phyloP scores from a whole-genome alignment of 2,888 invertebrate species.

The Chloroclystis v-ata region DNA sequence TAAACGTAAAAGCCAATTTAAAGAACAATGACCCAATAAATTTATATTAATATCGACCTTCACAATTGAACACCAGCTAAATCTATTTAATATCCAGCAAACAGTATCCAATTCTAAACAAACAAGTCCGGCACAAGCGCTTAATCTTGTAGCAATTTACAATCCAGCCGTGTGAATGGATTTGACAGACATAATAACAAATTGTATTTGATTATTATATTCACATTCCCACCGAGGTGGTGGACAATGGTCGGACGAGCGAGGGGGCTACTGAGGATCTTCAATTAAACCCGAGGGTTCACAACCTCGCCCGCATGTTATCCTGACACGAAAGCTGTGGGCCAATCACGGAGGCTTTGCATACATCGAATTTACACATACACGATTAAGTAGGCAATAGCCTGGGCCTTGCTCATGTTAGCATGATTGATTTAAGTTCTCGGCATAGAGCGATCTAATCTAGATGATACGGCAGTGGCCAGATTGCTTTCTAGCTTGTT shows the following conservation, averaged over 20 bases:
- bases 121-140: conserved; percentile 18
- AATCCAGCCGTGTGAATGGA: conserved; percentile 26
- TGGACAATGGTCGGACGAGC: conserved; percentile 44
- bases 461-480: background rate
- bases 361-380: conserved; percentile 53
- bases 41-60: no score
- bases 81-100: background rate
- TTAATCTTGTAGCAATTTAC: conserved; percentile 19
- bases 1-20: background rate
- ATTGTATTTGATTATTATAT: conserved; percentile 32
- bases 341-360: conserved; percentile 61
- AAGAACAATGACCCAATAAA: no score
- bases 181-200: conserved; percentile 31
- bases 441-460: background rate
- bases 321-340: conserved; percentile 44
- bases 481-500: no score
- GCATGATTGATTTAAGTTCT: conserved; percentile 2
- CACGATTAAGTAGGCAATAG: conserved; percentile 21
- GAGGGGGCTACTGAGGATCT: conserved; percentile 49
- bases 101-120: conserved; percentile 10
- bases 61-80: background rate
- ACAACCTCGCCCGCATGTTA: conserved; percentile 65
- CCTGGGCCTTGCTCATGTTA: conserved; percentile 3
- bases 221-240: conserved; percentile 36
- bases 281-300: conserved; percentile 72